Base-by-base conservation (phyloP, 1,140 invertebrate species). In the Camponotus floridanus region DNA sequence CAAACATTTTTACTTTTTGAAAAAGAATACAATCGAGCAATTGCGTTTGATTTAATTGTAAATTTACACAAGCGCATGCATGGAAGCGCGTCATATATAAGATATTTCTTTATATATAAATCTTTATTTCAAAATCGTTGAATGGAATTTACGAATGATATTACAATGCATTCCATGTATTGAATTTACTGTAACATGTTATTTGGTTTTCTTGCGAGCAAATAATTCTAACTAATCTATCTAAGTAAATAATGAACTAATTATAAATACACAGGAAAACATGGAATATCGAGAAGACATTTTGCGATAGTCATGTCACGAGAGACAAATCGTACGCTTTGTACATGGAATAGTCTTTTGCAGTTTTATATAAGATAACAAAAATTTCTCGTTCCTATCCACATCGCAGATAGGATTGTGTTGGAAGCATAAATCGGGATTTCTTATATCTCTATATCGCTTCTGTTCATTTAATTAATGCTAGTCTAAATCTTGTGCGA, bases 341-440 rank as follows among this genome's bases (percentile, higher is more conserved):
- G 67, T 71, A 42, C 18, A 59, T 42, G n/a, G 11, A 31, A 15
- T 79, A 81, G 11, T 42, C 36, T 15, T 57, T 55, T 42, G n/a
- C 33, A 18, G 11, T 59, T 70, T 45, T 83, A 21, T 45, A 11
- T 11, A 21, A 57, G 39, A 81, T 18, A 59, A 51, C 55, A 42
- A 81, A 33, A 83, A n/a, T 61, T 81, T 81, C 67, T 73, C 55
- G 36, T 71, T 61, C 26, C 6, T 83, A 83, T 39, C 13, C 68
- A 61, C 18, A 81, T 74, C 26, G 55, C 21, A 71, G 18, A 21
- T 67, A 36, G 33, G 13, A 70, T 71, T 42, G 21, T 39, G 61
- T 61, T 83, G 79, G 79, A 83, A 83, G 79, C 79, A 83, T 83
- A 83, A 83, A 33, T 80, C 57, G 68, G 39, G 74, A 73, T 73